phyloP scores from a whole-genome alignment of 2,888 invertebrate genomes.

The Poecilus cupreus region DNA sequence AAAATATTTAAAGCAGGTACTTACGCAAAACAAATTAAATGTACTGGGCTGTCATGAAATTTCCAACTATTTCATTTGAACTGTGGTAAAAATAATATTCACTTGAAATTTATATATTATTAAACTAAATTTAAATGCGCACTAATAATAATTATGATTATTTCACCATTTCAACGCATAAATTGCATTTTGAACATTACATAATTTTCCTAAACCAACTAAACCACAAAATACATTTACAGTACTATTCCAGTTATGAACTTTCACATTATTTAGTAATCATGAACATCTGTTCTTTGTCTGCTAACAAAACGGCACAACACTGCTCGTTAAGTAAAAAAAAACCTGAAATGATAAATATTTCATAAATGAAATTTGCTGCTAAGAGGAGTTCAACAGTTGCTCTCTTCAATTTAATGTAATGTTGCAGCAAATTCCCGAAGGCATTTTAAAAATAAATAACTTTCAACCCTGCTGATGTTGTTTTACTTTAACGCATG shows the following conservation, averaged over 20 bases:
- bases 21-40: not conserved
- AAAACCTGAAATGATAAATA: constrained; percentile 28
- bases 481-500: no score
- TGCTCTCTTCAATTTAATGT: constrained; percentile 13
- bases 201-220: not conserved
- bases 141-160: not conserved
- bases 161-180: not conserved
- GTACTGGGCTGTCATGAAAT: not conserved
- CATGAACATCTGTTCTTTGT: constrained; percentile 8
- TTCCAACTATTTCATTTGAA: not conserved
- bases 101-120: not conserved
- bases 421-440: not conserved
- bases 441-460: constrained; percentile 33
- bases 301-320: constrained; percentile 17
- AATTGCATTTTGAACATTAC: not conserved
- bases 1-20: not conserved
- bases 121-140: not conserved
- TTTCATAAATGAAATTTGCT: constrained; percentile 34
- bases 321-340: constrained; percentile 23
- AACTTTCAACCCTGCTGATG: not conserved
- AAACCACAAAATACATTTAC: constrained; percentile 5
- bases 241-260: not conserved
- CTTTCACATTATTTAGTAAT: constrained; percentile 20
- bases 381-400: constrained; percentile 30
- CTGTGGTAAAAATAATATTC: not conserved